phyloP scores from a whole-genome alignment of 2,888 invertebrate species.

The Apotomis betuletana region DNA sequence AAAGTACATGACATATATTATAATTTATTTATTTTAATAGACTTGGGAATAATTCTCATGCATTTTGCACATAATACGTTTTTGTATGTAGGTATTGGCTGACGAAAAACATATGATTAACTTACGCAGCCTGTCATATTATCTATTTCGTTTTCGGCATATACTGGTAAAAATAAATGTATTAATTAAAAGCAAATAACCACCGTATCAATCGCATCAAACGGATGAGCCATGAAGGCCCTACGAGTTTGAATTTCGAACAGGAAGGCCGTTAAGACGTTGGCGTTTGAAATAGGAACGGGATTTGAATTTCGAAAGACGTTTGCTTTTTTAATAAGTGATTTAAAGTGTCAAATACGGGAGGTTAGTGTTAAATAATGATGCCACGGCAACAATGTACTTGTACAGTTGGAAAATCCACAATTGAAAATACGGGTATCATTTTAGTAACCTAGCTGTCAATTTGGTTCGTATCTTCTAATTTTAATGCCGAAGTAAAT shows the following conservation, averaged over 20 bases:
- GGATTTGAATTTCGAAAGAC: constrained; percentile 38
- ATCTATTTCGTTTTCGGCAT: background rate
- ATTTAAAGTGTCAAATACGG: constrained; percentile 32
- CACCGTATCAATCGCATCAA: constrained; percentile 13
- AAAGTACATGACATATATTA: too few relatives aligned
- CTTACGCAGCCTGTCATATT: too few relatives aligned
- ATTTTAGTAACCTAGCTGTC: background rate
- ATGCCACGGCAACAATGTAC: constrained; percentile 3
- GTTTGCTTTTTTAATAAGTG: constrained; percentile 36
- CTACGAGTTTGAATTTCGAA: constrained; percentile 28
- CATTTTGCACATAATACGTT: too few relatives aligned
- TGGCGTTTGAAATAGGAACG: constrained; percentile 37
- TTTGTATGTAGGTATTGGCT: too few relatives aligned
- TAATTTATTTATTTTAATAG: too few relatives aligned
- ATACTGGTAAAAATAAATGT: background rate
- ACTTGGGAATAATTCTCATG: too few relatives aligned
- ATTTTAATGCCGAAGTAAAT: background rate
- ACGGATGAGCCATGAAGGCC: constrained; percentile 23
- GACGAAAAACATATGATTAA: too few relatives aligned
- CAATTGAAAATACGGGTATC: background rate
- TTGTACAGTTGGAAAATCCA: background rate
- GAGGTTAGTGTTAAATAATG: constrained; percentile 15
- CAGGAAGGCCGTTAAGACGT: constrained; percentile 36
- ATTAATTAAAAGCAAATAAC: constrained; percentile 4
- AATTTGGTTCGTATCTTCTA: background rate